Conservation (phyloP, 1,140 invertebrate genomes). For the Drosophila pruinosa region DNA sequence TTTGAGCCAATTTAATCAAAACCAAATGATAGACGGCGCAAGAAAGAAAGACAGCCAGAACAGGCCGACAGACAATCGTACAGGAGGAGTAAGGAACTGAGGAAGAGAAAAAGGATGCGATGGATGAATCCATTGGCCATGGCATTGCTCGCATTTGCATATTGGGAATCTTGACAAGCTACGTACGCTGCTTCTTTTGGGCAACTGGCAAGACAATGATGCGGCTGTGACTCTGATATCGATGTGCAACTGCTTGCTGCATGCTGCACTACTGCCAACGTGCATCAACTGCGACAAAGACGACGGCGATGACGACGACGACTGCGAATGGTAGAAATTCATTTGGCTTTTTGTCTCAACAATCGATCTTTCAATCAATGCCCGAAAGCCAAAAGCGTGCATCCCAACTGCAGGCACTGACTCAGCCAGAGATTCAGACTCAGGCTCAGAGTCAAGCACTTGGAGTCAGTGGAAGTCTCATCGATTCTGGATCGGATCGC, state of each 20-base stretch:
- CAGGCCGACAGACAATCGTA: not conserved
- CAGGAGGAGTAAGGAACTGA: not conserved
- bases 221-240: conserved; percentile 50
- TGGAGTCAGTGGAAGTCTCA: not conserved
- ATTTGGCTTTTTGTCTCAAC: conserved; percentile 76
- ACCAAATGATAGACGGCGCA: conserved; percentile 66
- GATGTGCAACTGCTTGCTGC: conserved; percentile 25
- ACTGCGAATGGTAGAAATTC: conserved; percentile 62
- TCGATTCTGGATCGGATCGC: conserved; percentile 31
- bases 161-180: conserved; percentile 75
- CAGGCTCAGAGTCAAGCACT: not conserved
- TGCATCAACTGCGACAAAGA: not conserved
- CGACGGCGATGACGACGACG: not conserved
- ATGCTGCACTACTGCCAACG: not conserved
- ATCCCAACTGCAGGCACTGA: conserved; percentile 32
- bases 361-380: conserved; percentile 82
- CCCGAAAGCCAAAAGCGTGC: conserved; percentile 57
- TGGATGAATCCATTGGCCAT: conserved; percentile 28
- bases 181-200: conserved; percentile 55
- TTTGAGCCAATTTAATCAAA: conserved; percentile 80
- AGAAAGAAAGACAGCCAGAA: conserved; percentile 45
- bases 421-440: conserved; percentile 29
- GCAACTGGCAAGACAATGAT: conserved; percentile 76
- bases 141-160: conserved; percentile 69
- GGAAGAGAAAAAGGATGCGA: not conserved